A percentile compares a stretch with the other conserved stretches of the same genome.
Evolutionary conservation across 64 coral and sea anemone genomes (phyloP).

Genomic region (Catalaphyllia jardinei): DNA sequence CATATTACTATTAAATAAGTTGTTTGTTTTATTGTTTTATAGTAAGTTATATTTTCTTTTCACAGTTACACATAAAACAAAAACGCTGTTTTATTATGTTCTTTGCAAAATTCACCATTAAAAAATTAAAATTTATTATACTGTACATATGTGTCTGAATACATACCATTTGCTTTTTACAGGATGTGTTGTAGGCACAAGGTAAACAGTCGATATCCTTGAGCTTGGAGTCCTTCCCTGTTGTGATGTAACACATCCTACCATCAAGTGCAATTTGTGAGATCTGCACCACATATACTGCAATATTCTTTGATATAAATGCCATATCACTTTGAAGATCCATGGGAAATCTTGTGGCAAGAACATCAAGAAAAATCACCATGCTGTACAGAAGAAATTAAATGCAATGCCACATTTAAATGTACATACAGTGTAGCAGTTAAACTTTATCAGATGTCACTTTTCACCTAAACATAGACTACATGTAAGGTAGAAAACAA

Average conservation of each 20-base stretch:
- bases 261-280: not conserved
- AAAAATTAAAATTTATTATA: too few relatives aligned
- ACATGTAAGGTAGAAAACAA: too few relatives aligned
- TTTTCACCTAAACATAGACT: too few relatives aligned
- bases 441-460: too few relatives aligned
- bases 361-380: constrained; percentile 35
- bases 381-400: constrained; percentile 18
- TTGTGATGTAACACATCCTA: constrained; percentile 57
- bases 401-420: not conserved
- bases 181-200: not conserved
- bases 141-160: too few relatives aligned
- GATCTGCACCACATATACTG: constrained; percentile 27
- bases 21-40: too few relatives aligned
- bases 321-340: not conserved
- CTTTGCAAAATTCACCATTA: too few relatives aligned
- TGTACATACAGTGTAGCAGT: not conserved
- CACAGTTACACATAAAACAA: too few relatives aligned
- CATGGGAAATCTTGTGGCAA: constrained; percentile 51
- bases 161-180: constrained; percentile 18
- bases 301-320: constrained; percentile 66
- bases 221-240: not conserved
- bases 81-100: too few relatives aligned
- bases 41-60: too few relatives aligned
- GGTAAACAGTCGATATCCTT: not conserved
- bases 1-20: too few relatives aligned